These are phyloP conservation scores for Carabus problematicus DNA, from an alignment of 2,888 invertebrate genomes.

Conservation along the genomic window DNA sequence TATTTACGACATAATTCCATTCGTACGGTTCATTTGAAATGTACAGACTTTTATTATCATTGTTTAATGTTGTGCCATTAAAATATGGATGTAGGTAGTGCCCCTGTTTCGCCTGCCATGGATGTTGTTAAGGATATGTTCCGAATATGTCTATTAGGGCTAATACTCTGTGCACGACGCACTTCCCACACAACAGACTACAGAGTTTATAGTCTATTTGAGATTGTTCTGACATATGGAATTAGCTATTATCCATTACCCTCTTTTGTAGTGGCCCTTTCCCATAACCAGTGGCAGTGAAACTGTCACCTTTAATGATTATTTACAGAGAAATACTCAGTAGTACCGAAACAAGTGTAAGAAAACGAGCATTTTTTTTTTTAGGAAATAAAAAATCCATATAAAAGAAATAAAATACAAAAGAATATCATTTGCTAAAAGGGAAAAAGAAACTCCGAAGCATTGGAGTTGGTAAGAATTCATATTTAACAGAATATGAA, in stretches of 20 bases:
- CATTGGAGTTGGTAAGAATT: constrained; percentile 8
- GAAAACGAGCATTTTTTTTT: too few relatives aligned
- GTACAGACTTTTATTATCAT: too few relatives aligned
- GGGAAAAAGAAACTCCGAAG: constrained; percentile 4
- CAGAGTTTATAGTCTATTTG: constrained; percentile 35
- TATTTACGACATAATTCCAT: too few relatives aligned
- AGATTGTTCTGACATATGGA: constrained; percentile 33
- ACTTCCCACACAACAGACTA: constrained; percentile 25
- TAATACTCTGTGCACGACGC: constrained; percentile 44
- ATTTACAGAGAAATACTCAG: not conserved
- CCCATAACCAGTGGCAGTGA: too few relatives aligned
- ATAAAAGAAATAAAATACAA: constrained; percentile 1
- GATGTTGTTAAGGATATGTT: constrained; percentile 38
- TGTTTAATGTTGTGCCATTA: too few relatives aligned
- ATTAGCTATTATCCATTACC: constrained; percentile 38
- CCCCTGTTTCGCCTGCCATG: constrained; percentile 2
- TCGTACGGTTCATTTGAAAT: too few relatives aligned
- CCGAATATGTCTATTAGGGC: constrained; percentile 45
- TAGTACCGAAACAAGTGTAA: not conserved
- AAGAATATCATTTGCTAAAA: constrained; percentile 5
- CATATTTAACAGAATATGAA: constrained; percentile 29
- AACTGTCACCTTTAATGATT: too few relatives aligned
- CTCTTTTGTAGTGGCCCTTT: not conserved
- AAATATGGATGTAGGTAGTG: too few relatives aligned
- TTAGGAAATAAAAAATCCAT: not conserved